Conservation (phyloP, 1,140 invertebrate genomes). For the Brachionus paranguensis region DNA sequence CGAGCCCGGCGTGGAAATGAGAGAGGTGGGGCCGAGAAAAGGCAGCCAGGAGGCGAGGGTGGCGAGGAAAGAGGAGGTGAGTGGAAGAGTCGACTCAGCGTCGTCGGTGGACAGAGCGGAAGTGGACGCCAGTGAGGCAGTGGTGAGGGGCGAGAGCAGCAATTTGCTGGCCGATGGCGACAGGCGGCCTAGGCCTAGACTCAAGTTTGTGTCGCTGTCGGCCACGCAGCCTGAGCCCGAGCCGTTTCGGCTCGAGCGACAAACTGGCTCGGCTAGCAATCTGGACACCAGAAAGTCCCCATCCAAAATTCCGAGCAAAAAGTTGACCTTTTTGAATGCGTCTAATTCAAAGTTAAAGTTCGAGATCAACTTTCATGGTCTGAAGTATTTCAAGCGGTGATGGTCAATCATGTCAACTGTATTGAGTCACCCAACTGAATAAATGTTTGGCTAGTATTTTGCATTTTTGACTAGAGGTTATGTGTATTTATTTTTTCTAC, state of each 20-base stretch:
- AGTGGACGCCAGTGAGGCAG: neutral
- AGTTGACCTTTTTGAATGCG: constrained; percentile 11
- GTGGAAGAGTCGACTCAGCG: neutral
- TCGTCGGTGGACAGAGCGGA: neutral
- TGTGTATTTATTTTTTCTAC: neutral
- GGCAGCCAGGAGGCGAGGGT: neutral
- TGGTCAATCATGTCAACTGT: neutral
- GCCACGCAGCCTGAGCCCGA: neutral
- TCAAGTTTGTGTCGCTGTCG: neutral
- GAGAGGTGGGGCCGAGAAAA: neutral
- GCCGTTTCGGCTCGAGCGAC: neutral
- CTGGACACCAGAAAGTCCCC: neutral
- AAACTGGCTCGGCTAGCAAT: neutral
- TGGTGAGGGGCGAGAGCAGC: neutral
- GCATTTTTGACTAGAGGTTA: neutral
- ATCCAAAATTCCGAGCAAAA: neutral
- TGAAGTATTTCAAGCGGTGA: neutral
- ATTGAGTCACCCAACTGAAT: neutral
- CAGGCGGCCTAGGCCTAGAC: neutral
- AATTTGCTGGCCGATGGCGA: neutral
- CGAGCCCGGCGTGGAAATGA: neutral
- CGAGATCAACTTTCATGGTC: constrained; percentile 37
- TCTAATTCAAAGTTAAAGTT: constrained; percentile 34
- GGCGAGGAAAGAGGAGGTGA: neutral
- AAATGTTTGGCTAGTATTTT: neutral